Percentiles rank a stretch among this genome's conserved stretches.
Conservation (phyloP, 2,113 vertebrate species). For the Rhabdornis inornatus region DNA sequence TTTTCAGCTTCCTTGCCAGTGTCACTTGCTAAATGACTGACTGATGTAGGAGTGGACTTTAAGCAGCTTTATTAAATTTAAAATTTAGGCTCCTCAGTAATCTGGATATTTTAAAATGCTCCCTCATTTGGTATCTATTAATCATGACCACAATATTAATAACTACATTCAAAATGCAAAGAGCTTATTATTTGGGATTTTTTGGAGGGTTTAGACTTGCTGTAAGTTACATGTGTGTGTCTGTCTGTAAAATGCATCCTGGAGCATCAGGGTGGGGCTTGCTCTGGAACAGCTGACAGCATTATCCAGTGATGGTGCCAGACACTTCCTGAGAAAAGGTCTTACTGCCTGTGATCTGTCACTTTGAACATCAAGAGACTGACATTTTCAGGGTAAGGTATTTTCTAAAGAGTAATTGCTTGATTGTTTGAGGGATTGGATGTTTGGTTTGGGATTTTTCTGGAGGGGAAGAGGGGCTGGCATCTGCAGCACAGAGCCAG, state of each 20-base stretch:
- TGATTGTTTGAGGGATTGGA: background rate
- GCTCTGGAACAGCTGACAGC: rapidly evolving
- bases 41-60: background rate
- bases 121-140: background rate
- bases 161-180: background rate
- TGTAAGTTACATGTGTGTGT: background rate
- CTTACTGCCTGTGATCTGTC: rapidly evolving
- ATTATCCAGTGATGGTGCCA: background rate
- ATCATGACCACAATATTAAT: background rate
- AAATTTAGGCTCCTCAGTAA: background rate
- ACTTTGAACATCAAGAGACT: background rate
- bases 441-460: background rate
- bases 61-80: background rate
- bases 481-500: background rate
- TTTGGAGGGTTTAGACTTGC: background rate
- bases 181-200: background rate
- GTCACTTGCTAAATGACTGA: background rate
- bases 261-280: background rate
- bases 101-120: background rate
- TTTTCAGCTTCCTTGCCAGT: background rate
- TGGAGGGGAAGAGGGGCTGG: rapidly evolving
- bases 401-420: background rate
- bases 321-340: background rate
- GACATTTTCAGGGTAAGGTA: background rate
- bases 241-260: background rate